Conservation (phyloP, 2,113 vertebrate species). For the Gobio gobio region DNA sequence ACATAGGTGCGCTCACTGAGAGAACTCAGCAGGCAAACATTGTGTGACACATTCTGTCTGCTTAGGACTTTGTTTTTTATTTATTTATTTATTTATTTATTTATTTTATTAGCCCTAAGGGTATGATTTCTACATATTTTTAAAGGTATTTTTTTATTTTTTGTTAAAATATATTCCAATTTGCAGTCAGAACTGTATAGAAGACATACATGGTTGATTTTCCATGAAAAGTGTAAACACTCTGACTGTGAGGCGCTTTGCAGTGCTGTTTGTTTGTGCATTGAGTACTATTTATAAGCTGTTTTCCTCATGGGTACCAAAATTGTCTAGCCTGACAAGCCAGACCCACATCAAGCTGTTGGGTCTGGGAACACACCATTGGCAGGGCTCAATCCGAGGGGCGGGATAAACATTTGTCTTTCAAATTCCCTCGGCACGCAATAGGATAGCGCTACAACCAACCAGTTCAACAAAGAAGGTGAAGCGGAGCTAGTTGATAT, state of each 20-base stretch:
- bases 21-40: constrained; percentile 4
- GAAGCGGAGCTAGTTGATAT: no score
- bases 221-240: neutral
- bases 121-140: neutral
- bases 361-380: no score
- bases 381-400: no score
- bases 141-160: neutral
- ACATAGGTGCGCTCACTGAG: neutral
- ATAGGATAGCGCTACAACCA: no score
- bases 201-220: neutral
- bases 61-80: neutral
- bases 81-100: constrained; percentile 24
- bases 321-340: no score
- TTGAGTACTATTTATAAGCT: no score
- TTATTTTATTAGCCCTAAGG: neutral
- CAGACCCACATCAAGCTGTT: no score
- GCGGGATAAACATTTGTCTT: no score
- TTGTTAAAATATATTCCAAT: neutral
- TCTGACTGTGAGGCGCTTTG: neutral
- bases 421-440: no score
- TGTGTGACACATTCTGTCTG: neutral
- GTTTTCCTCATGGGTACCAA: neutral
- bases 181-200: neutral
- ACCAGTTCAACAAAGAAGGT: no score
- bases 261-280: neutral